A percentile compares a stretch with the other conserved stretches of the same genome.
These are phyloP conservation scores for Deilephila elpenor DNA, from an alignment of 2,888 invertebrate genomes.

Conservation along the genomic window DNA sequence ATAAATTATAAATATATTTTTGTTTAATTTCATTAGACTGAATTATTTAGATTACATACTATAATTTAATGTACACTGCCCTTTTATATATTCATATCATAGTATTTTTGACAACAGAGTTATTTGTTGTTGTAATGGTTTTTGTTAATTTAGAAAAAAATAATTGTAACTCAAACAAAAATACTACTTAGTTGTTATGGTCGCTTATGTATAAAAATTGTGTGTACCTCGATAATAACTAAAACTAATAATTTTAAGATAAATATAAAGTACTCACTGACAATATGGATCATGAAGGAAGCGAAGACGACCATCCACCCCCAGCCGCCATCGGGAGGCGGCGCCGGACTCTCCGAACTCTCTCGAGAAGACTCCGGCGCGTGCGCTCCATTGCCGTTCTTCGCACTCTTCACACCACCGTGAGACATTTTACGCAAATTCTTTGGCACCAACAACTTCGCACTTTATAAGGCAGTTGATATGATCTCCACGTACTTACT, in stretches of 20 bases:
- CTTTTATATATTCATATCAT: no score
- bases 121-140: no score
- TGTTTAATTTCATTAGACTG: no score
- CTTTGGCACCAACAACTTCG: constrained; percentile 47
- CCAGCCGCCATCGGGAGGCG: constrained; percentile 97
- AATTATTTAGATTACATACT: no score
- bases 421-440: constrained; percentile 71
- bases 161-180: no score
- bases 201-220: no score
- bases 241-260: neutral
- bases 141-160: no score
- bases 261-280: constrained; percentile 89
- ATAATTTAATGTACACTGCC: no score
- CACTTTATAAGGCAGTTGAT: constrained; percentile 30
- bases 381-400: constrained; percentile 65
- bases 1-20: no score
- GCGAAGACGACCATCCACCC: constrained; percentile 97
- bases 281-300: constrained; percentile 97
- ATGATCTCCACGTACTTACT: constrained; percentile 23
- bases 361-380: constrained; percentile 62
- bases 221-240: no score
- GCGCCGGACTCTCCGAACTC: constrained; percentile 76
- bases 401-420: constrained; percentile 68
- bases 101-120: no score
- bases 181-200: no score